Conservation (phyloP, 2,888 invertebrate genomes). For the Limnephilus marmoratus region DNA sequence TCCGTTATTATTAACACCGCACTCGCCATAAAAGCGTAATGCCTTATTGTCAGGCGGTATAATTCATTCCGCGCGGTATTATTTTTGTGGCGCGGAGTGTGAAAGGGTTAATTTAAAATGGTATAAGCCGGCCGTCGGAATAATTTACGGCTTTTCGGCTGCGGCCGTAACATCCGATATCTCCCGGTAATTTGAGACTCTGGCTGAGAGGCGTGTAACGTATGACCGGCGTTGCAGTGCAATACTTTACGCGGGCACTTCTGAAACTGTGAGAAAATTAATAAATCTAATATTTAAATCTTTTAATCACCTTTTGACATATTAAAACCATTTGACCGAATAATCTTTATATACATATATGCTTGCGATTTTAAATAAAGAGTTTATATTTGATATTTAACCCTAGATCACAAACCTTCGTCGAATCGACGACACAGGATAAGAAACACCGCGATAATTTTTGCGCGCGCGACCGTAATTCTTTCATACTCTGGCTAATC, state of each 20-base stretch:
- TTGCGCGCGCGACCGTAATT: too few relatives aligned
- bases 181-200: slow-evolving; percentile 54
- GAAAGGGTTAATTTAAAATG: slow-evolving; percentile 41
- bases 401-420: too few relatives aligned
- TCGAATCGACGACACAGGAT: too few relatives aligned
- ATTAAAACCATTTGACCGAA: too few relatives aligned
- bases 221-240: slow-evolving; percentile 44
- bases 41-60: slow-evolving; percentile 13
- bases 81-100: slow-evolving; percentile 29
- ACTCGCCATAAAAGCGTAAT: slow-evolving; percentile 19
- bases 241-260: slow-evolving; percentile 24
- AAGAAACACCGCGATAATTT: too few relatives aligned
- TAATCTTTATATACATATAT: too few relatives aligned
- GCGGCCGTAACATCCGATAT: slow-evolving; percentile 56
- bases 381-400: too few relatives aligned
- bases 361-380: too few relatives aligned
- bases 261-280: slow-evolving; percentile 9
- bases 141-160: slow-evolving; percentile 50
- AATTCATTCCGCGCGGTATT: slow-evolving; percentile 18
- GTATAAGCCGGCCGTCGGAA: slow-evolving; percentile 40
- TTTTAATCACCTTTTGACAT: neutral
- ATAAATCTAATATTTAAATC: neutral
- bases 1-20: slow-evolving; percentile 8
- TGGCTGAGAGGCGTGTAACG: slow-evolving; percentile 53
- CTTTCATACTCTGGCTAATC: too few relatives aligned